Percentiles rank a stretch among this genome's conserved stretches.
These are phyloP conservation scores for Onychomys torridus DNA, from an alignment of 2,797 vertebrate species.

Conservation along the genomic window DNA sequence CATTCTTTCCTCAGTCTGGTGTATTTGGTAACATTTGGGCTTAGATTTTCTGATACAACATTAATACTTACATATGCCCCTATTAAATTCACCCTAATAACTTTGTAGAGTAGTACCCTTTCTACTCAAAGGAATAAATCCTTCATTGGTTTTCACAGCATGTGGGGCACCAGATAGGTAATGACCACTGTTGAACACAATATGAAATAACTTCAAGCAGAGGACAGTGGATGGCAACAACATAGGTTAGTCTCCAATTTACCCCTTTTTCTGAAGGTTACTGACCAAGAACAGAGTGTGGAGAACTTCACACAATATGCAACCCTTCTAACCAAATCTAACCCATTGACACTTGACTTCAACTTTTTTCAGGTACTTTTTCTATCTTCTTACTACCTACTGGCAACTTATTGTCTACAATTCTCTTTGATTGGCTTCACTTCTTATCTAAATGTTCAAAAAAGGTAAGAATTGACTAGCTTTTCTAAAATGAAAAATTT, in stretches of 20 bases:
- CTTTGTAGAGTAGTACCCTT: not conserved
- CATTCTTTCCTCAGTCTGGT: not conserved
- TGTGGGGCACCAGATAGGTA: not conserved
- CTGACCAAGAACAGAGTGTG: not conserved
- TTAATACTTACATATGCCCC: not conserved
- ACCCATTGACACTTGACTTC: not conserved
- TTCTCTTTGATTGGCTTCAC: not conserved
- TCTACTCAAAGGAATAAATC: not conserved
- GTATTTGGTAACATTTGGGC: not conserved
- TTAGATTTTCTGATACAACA: not conserved
- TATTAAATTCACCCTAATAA: not conserved
- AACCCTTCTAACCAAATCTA: not conserved
- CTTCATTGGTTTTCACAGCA: no score
- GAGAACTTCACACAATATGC: not conserved
- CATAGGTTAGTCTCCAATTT: not conserved
- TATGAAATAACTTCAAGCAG: not conserved
- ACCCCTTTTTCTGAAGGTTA: not conserved
- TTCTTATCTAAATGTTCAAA: not conserved
- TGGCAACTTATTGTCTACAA: not conserved
- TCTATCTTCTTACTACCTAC: not conserved
- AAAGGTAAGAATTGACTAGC: not conserved
- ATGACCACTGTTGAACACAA: not conserved
- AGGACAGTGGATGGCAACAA: not conserved
- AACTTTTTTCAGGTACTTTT: not conserved
- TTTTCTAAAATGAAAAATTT: conserved; percentile 11